Evolutionary conservation across 2,888 invertebrate species (phyloP).

Genomic region (Napeogenes sylphis): DNA sequence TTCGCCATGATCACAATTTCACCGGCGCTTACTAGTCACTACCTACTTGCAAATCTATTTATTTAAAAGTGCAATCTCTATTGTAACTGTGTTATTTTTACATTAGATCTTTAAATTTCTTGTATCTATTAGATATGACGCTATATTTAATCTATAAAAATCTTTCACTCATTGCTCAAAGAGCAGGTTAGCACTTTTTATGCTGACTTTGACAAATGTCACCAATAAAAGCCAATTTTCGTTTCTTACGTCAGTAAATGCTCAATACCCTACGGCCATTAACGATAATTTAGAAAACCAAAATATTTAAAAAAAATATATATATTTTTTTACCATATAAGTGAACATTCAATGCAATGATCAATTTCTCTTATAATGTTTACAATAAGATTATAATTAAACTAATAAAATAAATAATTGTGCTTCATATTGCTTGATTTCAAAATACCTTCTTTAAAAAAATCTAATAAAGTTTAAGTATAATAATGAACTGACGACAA

Average conservation of each 20-base stretch:
- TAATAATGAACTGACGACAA: too few relatives aligned
- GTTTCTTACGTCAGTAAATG: constrained; percentile 3
- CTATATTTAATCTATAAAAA: constrained; percentile 46
- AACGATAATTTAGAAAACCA: background rate
- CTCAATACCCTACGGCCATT: constrained; percentile 2
- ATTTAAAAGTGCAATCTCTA: constrained; percentile 26
- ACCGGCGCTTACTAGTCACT: constrained; percentile 72
- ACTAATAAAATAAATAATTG: too few relatives aligned
- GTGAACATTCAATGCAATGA: background rate
- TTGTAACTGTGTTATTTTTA: constrained; percentile 19
- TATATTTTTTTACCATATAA: background rate
- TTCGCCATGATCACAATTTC: constrained; percentile 87
- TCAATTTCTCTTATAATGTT: too few relatives aligned
- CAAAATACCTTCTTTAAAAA: too few relatives aligned
- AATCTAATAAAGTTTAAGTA: too few relatives aligned
- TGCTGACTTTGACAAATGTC: constrained; percentile 73
- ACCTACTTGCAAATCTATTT: constrained; percentile 42
- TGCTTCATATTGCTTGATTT: too few relatives aligned
- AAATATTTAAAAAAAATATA: too few relatives aligned
- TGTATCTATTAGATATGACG: constrained; percentile 38
- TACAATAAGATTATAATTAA: too few relatives aligned
- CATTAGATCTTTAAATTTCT: constrained; percentile 30
- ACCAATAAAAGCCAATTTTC: constrained; percentile 25
- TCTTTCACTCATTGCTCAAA: constrained; percentile 44
- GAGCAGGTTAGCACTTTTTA: constrained; percentile 65